Evolutionary conservation across 2,888 invertebrate species (phyloP).

Genomic region (Neoitamus cyanurus): DNA sequence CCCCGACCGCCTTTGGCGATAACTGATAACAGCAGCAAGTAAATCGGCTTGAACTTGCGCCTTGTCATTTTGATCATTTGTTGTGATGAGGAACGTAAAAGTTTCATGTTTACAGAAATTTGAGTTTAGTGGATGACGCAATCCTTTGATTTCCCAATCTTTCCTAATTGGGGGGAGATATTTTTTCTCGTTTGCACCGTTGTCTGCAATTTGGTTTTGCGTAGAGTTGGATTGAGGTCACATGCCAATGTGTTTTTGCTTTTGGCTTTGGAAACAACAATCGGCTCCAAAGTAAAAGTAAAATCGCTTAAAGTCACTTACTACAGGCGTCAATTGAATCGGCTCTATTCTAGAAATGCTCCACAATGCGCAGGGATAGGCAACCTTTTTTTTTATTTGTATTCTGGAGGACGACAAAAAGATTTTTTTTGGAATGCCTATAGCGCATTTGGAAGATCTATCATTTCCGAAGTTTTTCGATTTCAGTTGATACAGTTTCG

Average conservation of each 20-base stretch:
- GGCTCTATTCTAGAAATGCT: neutral
- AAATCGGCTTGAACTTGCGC: neutral
- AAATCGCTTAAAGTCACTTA: neutral
- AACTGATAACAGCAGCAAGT: neutral
- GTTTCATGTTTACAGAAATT: neutral
- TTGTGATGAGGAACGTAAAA: neutral
- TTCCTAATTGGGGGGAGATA: neutral
- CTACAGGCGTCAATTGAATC: no score
- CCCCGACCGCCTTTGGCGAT: neutral
- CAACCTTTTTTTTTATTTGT: neutral
- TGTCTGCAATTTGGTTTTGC: neutral
- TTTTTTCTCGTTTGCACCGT: neutral
- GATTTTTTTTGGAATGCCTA: no score
- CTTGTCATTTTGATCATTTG: no score
- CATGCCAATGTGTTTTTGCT: neutral
- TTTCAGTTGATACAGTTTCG: no score
- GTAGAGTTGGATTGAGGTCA: neutral
- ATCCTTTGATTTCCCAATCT: neutral
- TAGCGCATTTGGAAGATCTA: no score
- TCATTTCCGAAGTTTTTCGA: no score
- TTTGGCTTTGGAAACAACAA: neutral
- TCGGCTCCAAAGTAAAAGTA: neutral
- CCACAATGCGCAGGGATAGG: neutral
- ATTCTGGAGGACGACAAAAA: no score
- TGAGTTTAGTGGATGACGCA: neutral